Evolutionary conservation across 2,888 invertebrate species (phyloP), one percentile per base, ranked within the genome.

Genomic region (Carpatolechia fugitivella): DNA sequence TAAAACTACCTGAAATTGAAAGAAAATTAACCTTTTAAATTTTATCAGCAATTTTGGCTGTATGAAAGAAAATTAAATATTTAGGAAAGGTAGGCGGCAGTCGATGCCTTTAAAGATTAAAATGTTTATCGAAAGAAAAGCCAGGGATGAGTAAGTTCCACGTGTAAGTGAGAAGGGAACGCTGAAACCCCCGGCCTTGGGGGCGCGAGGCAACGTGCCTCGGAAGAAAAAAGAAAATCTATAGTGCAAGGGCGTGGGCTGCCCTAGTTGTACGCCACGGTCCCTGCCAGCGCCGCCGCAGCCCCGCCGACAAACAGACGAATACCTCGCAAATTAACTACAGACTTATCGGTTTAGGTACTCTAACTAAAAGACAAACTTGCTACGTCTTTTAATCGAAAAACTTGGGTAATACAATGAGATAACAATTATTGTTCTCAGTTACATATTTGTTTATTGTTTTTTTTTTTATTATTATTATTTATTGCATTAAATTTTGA

Each of bases 171-270:
- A 60, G 31, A 33, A 36, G 20, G 29, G 68, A 52, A 59, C 60
- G 69, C 78, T 82, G 82, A 81, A 82, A 79, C 57, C 56, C 64
- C 57, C 78, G 82, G 74, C 85, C 84, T 84, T 82, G 84, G 73
- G 74, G 70, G 69, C 65, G 76, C 81, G 74, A 80, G 72, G 78
- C 82, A 78, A 80, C 82, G 80, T 59, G 52, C 75, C 52, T 14
- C 74, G 72, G 72, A 73, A 74, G 74, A 73, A 74, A 41, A 70
- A 54, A 38, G 63, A 81, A 79, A 85, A 85, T 85, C 85, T 84
- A 85, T 85, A 84, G 76, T 74, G 78, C 78, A 76, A 64, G 71
- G 76, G 73, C 63, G 74, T 72, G 62, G 70, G 66, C 59, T 60
- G 72, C 73, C 70, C 70, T 58, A 60, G 59, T 51, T 51, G 55